A percentile compares a stretch with the other conserved stretches of the same genome.
phyloP scores from a whole-genome alignment of 2,113 vertebrate species.

The Cacatua alba region DNA sequence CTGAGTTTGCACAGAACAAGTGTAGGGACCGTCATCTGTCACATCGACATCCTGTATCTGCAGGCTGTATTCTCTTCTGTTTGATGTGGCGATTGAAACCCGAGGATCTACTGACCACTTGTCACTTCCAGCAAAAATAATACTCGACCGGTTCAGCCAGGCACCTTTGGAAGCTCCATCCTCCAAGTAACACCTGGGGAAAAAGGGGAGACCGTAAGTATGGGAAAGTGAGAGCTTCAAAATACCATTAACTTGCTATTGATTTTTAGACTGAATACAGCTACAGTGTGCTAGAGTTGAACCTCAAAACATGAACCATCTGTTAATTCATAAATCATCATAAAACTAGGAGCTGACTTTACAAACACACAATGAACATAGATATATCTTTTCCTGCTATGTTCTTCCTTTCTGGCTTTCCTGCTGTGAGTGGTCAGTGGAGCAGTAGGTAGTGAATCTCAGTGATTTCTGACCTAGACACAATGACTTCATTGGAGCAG shows the following conservation, averaged over 20 bases:
- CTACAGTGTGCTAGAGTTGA: fast-evolving
- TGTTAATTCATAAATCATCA: too few relatives aligned
- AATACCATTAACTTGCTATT: fast-evolving
- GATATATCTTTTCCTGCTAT: fast-evolving
- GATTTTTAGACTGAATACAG: background rate
- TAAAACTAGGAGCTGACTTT: fast-evolving
- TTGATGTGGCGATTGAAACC: conserved; percentile 91
- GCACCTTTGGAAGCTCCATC: conserved; percentile 96
- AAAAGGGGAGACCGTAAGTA: background rate
- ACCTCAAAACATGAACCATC: fast-evolving
- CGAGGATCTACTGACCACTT: conserved; percentile 98
- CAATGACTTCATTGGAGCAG: fast-evolving
- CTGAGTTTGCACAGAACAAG: conserved; percentile 95
- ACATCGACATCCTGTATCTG: conserved; percentile 98
- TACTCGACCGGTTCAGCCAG: conserved; percentile 98
- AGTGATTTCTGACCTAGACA: background rate
- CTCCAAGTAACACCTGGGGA: conserved; percentile 92
- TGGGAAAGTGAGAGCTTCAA: background rate
- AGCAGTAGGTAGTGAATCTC: background rate
- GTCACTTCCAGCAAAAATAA: conserved; percentile 95
- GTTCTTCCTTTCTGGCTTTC: background rate
- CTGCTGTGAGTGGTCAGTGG: background rate
- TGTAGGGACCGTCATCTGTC: conserved; percentile 93
- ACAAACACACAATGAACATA: background rate
- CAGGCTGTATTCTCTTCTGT: conserved; percentile 93